phyloP scores from a whole-genome alignment of 2,797 vertebrate genomes.

The Clarias fuscus region DNA sequence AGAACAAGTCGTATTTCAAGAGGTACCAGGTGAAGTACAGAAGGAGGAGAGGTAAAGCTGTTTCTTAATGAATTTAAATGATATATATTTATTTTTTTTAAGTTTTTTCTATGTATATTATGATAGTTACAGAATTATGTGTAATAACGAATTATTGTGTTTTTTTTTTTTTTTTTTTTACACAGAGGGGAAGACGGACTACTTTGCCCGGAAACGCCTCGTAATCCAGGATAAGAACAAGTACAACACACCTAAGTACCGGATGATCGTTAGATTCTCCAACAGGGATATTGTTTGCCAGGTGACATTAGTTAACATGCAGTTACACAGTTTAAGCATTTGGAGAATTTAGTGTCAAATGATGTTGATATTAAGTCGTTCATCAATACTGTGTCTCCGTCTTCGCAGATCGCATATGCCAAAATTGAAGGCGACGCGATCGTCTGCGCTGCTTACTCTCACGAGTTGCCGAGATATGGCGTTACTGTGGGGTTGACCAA shows the following conservation, averaged over 20 bases:
- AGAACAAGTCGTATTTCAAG: slow-evolving; percentile 99
- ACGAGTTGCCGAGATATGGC: slow-evolving; percentile 91
- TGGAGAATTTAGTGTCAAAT: not conserved
- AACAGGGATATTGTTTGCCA: slow-evolving; percentile 98
- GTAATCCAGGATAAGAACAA: slow-evolving; percentile 98
- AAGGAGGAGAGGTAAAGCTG: slow-evolving; percentile 86
- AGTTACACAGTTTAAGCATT: not conserved
- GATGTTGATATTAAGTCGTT: not conserved
- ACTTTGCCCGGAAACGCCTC: slow-evolving; percentile 92
- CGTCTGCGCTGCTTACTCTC: slow-evolving; percentile 93
- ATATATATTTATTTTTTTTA: too few species aligned
- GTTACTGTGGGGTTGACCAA: slow-evolving; percentile 90
- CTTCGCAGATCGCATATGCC: slow-evolving; percentile 89
- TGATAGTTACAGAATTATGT: not conserved
- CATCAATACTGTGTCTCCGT: not conserved
- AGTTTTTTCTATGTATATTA: not conserved
- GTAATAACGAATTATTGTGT: not conserved
- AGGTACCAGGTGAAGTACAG: slow-evolving; percentile 98
- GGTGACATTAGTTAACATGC: slow-evolving; percentile 68
- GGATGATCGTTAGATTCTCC: slow-evolving; percentile 95
- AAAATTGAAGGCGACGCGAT: slow-evolving; percentile 95
- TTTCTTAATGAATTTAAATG: not conserved
- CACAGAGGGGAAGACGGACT: slow-evolving; percentile 97
- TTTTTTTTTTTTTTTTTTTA: too few species aligned
- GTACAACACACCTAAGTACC: slow-evolving; percentile 97